phyloP scores from a whole-genome alignment of 2,888 invertebrate genomes.

The Dynastes hyllus region DNA sequence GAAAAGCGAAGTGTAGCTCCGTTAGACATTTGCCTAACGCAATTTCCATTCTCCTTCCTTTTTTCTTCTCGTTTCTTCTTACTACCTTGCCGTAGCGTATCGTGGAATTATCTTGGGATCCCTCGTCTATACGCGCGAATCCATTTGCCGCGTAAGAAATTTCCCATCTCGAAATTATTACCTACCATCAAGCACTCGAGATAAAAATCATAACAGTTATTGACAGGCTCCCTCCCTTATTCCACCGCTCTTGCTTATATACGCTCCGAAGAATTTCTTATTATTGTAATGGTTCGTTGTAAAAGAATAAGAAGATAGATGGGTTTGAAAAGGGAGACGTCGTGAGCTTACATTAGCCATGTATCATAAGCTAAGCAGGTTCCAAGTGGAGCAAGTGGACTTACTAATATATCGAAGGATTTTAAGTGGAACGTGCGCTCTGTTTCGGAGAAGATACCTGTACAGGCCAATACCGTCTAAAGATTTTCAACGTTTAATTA shows the following conservation, averaged over 20 bases:
- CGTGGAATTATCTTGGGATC: background rate
- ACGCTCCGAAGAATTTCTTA: background rate
- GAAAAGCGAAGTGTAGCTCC: background rate
- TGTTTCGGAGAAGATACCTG: no score
- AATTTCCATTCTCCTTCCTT: conserved; percentile 23
- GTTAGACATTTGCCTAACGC: conserved; percentile 33
- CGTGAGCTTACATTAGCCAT: no score
- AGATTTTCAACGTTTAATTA: no score
- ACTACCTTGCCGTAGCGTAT: background rate
- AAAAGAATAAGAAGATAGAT: no score
- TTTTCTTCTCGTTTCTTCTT: background rate
- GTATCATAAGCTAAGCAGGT: no score
- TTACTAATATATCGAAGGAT: no score
- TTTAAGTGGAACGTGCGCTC: no score
- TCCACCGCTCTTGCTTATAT: background rate
- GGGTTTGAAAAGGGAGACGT: no score
- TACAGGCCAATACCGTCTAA: no score
- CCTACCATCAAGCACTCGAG: conserved; percentile 24
- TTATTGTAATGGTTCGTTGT: background rate
- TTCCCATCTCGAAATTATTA: conserved; percentile 35
- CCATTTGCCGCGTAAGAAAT: conserved; percentile 13
- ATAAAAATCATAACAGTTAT: conserved; percentile 44
- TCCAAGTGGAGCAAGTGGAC: no score
- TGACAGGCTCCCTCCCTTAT: conserved; percentile 14
- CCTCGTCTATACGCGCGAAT: background rate